Conservation (phyloP, 2,888 invertebrate genomes). For the Chromoteleia sp. region DNA sequence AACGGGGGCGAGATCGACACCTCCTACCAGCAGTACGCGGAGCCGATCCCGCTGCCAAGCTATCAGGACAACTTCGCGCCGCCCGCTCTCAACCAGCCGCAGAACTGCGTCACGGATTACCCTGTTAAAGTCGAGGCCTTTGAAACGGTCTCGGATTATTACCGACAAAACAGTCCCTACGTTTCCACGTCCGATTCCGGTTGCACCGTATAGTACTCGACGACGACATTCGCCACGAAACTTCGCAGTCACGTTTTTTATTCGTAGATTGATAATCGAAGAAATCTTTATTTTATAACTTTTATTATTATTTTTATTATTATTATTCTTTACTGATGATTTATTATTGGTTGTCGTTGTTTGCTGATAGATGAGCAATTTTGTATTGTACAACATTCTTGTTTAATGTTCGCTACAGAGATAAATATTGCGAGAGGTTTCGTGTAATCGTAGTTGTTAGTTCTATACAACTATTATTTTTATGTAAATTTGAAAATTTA, state of each 20-base stretch:
- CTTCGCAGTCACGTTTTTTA: too few relatives aligned
- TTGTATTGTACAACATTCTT: too few relatives aligned
- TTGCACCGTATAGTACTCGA: slow-evolving; percentile 80
- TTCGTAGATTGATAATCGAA: too few relatives aligned
- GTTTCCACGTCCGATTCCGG: slow-evolving; percentile 81
- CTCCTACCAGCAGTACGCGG: slow-evolving; percentile 82
- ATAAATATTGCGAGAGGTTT: too few relatives aligned
- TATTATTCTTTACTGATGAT: not conserved
- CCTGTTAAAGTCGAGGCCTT: slow-evolving; percentile 82
- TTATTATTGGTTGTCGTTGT: too few relatives aligned
- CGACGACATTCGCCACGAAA: not conserved
- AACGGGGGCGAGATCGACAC: slow-evolving; percentile 77
- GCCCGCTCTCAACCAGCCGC: slow-evolving; percentile 78
- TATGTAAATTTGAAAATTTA: too few relatives aligned
- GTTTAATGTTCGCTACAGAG: too few relatives aligned
- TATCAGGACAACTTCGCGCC: slow-evolving; percentile 83
- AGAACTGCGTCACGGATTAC: slow-evolving; percentile 81
- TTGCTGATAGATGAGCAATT: too few relatives aligned
- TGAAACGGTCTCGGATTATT: slow-evolving; percentile 79
- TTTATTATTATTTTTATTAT: slow-evolving; percentile 4
- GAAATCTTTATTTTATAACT: too few relatives aligned
- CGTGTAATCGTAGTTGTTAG: too few relatives aligned
- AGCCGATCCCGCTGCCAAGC: slow-evolving; percentile 79
- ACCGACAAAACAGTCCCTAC: slow-evolving; percentile 80
- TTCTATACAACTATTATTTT: too few relatives aligned